Percentiles rank a stretch among this genome's conserved stretches.
These are phyloP conservation scores for Drosophila testacea DNA, from an alignment of 2,888 invertebrate genomes.

Conservation along the genomic window DNA sequence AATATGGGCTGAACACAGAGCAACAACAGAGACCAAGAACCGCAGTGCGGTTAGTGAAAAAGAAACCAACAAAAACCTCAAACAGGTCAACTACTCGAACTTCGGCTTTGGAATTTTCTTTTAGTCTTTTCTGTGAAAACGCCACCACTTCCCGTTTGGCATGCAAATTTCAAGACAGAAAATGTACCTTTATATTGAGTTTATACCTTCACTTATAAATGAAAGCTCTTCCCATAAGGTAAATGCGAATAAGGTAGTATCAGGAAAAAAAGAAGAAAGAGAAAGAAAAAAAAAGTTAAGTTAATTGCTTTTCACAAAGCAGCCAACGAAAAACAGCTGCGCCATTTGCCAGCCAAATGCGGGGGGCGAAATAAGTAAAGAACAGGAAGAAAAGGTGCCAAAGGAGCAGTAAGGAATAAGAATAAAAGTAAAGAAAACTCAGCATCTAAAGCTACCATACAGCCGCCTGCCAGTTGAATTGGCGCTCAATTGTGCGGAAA, in stretches of 20 bases:
- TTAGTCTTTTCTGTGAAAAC: neutral
- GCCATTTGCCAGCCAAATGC: slow-evolving; percentile 32
- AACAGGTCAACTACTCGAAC: slow-evolving; percentile 35
- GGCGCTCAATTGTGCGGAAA: slow-evolving; percentile 70
- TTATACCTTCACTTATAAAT: slow-evolving; percentile 30
- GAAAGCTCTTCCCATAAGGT: slow-evolving; percentile 30
- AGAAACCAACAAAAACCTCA: slow-evolving; percentile 29
- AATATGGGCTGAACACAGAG: slow-evolving; percentile 39
- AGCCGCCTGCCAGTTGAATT: slow-evolving; percentile 56
- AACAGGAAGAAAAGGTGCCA: slow-evolving; percentile 11
- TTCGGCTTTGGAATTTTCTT: slow-evolving; percentile 17
- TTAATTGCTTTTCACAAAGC: slow-evolving; percentile 73
- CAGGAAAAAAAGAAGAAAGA: neutral
- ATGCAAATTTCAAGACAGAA: slow-evolving; percentile 58
- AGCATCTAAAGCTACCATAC: slow-evolving; percentile 25
- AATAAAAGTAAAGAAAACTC: slow-evolving; percentile 10
- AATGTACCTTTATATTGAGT: slow-evolving; percentile 46
- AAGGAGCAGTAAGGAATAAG: slow-evolving; percentile 8
- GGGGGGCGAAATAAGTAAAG: neutral
- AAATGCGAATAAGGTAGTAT: slow-evolving; percentile 19
- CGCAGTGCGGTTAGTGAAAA: slow-evolving; percentile 4
- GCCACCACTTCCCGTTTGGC: slow-evolving; percentile 9
- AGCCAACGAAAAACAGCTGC: slow-evolving; percentile 49
- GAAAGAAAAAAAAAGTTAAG: slow-evolving; percentile 46
- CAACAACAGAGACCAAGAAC: slow-evolving; percentile 7